Conservation (phyloP, 1,140 invertebrate species). For the Hyphantria cunea region DNA sequence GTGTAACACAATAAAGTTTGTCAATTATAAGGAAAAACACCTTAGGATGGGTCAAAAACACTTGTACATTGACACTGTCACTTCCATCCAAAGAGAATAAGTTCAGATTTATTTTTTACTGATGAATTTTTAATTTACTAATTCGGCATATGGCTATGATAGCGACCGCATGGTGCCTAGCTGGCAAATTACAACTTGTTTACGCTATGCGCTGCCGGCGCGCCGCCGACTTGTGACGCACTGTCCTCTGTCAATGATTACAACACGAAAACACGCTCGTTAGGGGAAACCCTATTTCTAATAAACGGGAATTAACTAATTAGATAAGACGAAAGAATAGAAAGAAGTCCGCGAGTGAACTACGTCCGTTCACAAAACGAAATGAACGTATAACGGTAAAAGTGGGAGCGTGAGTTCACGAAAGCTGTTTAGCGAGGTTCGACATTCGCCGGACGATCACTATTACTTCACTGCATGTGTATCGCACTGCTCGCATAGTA, state of each 20-base stretch:
- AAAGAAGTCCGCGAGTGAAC: slow-evolving; percentile 48
- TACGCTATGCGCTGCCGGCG: slow-evolving; percentile 49
- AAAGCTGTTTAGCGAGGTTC: slow-evolving; percentile 71
- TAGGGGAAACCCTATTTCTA: slow-evolving; percentile 39
- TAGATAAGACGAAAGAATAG: slow-evolving; percentile 48
- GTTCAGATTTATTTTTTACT: background rate
- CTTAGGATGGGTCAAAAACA: slow-evolving; percentile 13
- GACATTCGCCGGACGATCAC: slow-evolving; percentile 53
- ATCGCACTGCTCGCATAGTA: slow-evolving; percentile 45
- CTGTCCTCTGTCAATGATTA: slow-evolving; percentile 18
- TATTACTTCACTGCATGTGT: slow-evolving; percentile 66
- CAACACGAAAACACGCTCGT: slow-evolving; percentile 33
- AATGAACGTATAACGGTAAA: slow-evolving; percentile 80
- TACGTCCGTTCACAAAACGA: slow-evolving; percentile 64
- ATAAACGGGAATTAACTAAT: slow-evolving; percentile 49
- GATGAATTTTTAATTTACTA: slow-evolving; percentile 32
- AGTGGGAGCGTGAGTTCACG: slow-evolving; percentile 71
- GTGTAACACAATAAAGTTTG: slow-evolving; percentile 37
- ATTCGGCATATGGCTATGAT: slow-evolving; percentile 65
- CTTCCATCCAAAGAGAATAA: background rate
- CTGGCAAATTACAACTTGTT: slow-evolving; percentile 65
- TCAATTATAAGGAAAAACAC: slow-evolving; percentile 26
- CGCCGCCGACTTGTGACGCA: slow-evolving; percentile 35
- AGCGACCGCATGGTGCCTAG: slow-evolving; percentile 77
- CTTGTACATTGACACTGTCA: slow-evolving; percentile 11